These are phyloP conservation scores for Ophiothrix spiculata DNA, from an alignment of 35 echinoderm and acorn worm genomes.

Conservation along the genomic window DNA sequence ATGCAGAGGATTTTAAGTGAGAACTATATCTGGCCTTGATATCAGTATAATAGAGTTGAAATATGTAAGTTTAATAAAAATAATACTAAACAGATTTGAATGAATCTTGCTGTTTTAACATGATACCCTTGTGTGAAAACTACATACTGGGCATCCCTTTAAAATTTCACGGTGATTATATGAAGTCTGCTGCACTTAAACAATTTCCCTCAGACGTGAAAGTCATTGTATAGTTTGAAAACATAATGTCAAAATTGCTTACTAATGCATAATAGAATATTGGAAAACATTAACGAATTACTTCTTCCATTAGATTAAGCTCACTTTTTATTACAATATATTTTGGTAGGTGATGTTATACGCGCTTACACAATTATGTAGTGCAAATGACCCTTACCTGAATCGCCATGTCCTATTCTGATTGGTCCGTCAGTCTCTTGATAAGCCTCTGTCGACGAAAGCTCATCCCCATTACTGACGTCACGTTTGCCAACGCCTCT, in stretches of 20 bases:
- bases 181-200: no score
- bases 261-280: no score
- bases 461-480: not conserved
- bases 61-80: not conserved
- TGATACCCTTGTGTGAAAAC: not conserved
- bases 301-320: not conserved
- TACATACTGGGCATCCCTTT: no score
- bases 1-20: not conserved
- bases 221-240: not conserved
- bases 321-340: not conserved
- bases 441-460: not conserved
- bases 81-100: not conserved
- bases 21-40: not conserved
- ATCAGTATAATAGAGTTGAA: not conserved
- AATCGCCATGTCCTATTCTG: not conserved
- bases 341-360: not conserved
- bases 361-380: not conserved
- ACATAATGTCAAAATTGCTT: not conserved
- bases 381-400: not conserved
- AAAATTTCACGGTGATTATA: no score
- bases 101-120: not conserved
- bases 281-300: no score
- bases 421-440: conserved; percentile 9
- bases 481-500: not conserved
- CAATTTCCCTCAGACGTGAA: not conserved